Conservation (phyloP, 2,888 invertebrate genomes). For the Steromphala cineraria region DNA sequence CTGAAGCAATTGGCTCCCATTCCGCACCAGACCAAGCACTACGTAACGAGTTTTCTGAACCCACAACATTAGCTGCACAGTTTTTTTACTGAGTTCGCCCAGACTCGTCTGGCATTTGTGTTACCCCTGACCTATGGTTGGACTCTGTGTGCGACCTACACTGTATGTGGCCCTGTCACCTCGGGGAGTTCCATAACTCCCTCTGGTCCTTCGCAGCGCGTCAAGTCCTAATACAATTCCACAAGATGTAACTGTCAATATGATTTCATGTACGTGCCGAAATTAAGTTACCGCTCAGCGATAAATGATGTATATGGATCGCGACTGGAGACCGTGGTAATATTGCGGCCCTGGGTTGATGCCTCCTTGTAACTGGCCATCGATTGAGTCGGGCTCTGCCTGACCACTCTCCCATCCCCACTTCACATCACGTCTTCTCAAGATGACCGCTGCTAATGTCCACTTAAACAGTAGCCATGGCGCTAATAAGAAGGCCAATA, state of each 20-base stretch:
- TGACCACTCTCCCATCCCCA: neutral
- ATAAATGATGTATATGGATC: constrained; percentile 14
- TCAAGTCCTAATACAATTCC: constrained; percentile 17
- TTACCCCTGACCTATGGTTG: too few relatives aligned
- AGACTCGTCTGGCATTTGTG: too few relatives aligned
- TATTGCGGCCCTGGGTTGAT: neutral
- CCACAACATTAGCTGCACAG: too few relatives aligned
- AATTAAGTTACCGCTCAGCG: constrained; percentile 8
- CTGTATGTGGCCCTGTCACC: neutral
- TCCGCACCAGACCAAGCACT: too few relatives aligned
- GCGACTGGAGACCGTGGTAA: neutral
- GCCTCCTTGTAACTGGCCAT: neutral
- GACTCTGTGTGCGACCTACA: neutral
- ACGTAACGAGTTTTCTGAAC: too few relatives aligned
- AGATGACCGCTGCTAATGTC: constrained; percentile 12
- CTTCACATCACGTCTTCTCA: neutral
- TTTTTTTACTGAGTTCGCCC: too few relatives aligned
- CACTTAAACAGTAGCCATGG: constrained; percentile 11
- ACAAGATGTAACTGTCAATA: constrained; percentile 17
- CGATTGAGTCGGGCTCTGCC: neutral
- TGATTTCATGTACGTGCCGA: constrained; percentile 12
- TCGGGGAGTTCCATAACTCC: neutral
- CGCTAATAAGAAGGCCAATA: constrained; percentile 4
- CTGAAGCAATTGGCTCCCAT: too few relatives aligned
- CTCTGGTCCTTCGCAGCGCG: neutral